Conservation (phyloP, 2,113 vertebrate species). For the Hippocampus abdominalis region DNA sequence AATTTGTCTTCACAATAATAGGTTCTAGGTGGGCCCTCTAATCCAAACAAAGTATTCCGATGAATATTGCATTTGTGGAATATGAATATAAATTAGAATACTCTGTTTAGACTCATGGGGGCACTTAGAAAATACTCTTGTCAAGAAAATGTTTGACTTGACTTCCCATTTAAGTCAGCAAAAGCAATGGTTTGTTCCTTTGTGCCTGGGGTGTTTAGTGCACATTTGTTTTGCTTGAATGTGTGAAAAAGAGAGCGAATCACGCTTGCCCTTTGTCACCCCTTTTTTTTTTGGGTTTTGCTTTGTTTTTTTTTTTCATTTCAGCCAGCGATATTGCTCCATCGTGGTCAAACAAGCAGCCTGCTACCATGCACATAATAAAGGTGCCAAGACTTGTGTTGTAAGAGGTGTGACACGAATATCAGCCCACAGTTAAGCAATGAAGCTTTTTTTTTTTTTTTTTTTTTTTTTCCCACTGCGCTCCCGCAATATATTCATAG, state of each 20-base stretch:
- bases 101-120: too few relatives aligned
- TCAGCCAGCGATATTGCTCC: constrained; percentile 30
- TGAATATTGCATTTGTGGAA: too few relatives aligned
- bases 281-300: constrained; percentile 2
- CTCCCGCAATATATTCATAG: constrained; percentile 16
- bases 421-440: constrained; percentile 35
- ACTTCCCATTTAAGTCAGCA: background rate
- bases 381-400: constrained; percentile 26
- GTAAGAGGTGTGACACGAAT: constrained; percentile 51
- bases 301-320: background rate
- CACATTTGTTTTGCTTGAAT: constrained; percentile 42
- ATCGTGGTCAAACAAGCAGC: constrained; percentile 25
- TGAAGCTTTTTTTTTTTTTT: constrained; percentile 20
- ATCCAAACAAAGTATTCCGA: too few relatives aligned
- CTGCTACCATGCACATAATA: background rate
- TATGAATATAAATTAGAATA: too few relatives aligned
- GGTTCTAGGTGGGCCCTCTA: too few relatives aligned
- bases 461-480: constrained; percentile 20
- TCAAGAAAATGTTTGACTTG: too few relatives aligned
- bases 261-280: constrained; percentile 24
- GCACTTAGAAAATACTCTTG: too few relatives aligned
- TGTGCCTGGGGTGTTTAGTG: constrained; percentile 19
- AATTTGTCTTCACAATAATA: too few relatives aligned
- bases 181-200: background rate
- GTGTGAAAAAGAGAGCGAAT: constrained; percentile 35